phyloP scores from a whole-genome alignment of 2,888 invertebrate species.

The Drosophila silvestris region DNA sequence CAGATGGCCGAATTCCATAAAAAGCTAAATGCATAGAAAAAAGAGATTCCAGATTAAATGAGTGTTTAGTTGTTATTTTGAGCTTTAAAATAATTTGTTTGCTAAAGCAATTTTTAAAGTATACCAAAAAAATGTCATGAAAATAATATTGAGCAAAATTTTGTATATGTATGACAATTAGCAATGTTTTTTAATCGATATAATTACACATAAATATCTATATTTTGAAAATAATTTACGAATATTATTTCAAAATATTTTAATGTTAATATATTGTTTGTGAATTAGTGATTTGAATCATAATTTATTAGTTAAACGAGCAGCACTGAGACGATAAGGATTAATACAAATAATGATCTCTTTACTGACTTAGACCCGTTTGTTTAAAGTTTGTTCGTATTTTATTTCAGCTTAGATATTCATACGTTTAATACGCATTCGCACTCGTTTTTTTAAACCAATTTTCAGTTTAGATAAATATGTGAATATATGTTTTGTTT shows the following conservation, averaged over 20 bases:
- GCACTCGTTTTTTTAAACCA: neutral
- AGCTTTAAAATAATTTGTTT: neutral
- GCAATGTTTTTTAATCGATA: neutral
- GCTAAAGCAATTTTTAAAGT: neutral
- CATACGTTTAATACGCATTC: neutral
- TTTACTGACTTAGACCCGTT: neutral
- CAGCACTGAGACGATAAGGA: neutral
- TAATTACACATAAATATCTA: neutral
- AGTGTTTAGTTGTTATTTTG: neutral
- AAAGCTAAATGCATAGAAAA: conserved; percentile 7
- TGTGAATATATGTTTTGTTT: no score
- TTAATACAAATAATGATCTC: neutral
- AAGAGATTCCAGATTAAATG: conserved; percentile 8
- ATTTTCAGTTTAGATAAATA: neutral
- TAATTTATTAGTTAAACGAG: neutral
- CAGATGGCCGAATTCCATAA: conserved; percentile 11
- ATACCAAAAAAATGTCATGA: no score
- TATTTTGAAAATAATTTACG: neutral
- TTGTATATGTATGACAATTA: neutral
- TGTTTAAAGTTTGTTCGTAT: neutral
- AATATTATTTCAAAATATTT: neutral
- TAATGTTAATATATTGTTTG: neutral
- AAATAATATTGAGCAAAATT: neutral
- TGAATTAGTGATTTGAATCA: neutral
- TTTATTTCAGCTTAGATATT: no score